Conservation (phyloP, 2,888 invertebrate genomes). For the Linnaemya tessellans region DNA sequence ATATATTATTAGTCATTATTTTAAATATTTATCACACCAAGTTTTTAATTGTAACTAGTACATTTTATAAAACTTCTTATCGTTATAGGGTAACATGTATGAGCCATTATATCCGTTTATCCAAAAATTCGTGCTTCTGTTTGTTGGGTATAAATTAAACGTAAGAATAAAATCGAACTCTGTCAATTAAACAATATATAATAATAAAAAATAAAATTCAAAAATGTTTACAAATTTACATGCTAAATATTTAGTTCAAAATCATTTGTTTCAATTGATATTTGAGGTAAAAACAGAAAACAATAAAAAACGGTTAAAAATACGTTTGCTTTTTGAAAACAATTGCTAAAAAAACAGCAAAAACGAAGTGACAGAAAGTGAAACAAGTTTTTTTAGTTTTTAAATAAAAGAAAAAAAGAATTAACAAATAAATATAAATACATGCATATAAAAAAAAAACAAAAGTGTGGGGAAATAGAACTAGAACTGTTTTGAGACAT, state of each 20-base stretch:
- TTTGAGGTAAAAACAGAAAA: slow-evolving; percentile 30
- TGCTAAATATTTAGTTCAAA: slow-evolving; percentile 19
- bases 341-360: slow-evolving; percentile 17
- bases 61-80: too few species aligned
- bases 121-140: not conserved
- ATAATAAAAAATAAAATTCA: slow-evolving; percentile 15
- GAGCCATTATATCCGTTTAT: too few species aligned
- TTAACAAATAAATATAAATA: not conserved
- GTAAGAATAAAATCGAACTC: slow-evolving; percentile 43
- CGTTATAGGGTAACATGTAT: too few species aligned
- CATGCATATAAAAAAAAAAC: slow-evolving; percentile 1
- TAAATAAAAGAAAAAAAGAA: slow-evolving; percentile 20
- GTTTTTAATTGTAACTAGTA: too few species aligned
- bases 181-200: slow-evolving; percentile 57
- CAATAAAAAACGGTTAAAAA: slow-evolving; percentile 27
- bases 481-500: slow-evolving; percentile 53
- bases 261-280: slow-evolving; percentile 31
- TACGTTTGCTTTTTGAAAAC: slow-evolving; percentile 21
- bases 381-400: slow-evolving; percentile 15
- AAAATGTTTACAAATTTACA: slow-evolving; percentile 9
- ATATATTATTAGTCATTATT: too few species aligned
- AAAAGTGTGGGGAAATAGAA: slow-evolving; percentile 56
- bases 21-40: too few species aligned
- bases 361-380: slow-evolving; percentile 24
- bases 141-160: slow-evolving; percentile 26